phyloP scores from a whole-genome alignment of 2,797 vertebrate species.

The Selene dorsalis region DNA sequence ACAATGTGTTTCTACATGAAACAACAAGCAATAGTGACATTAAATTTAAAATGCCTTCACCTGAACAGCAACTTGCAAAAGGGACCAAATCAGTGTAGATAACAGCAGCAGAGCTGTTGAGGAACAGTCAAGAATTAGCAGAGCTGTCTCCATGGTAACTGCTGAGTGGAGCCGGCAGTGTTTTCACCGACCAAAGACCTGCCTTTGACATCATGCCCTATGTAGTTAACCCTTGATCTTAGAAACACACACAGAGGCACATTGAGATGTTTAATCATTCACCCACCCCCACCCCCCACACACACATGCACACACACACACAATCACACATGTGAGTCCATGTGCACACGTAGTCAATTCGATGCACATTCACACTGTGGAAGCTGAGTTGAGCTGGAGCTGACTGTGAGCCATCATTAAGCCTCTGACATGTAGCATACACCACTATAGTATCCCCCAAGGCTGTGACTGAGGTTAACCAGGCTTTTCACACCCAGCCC shows the following conservation, averaged over 20 bases:
- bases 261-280: slow-evolving; percentile 58
- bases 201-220: slow-evolving; percentile 74
- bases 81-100: slow-evolving; percentile 47
- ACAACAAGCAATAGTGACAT: slow-evolving; percentile 8
- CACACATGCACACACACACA: slow-evolving; percentile 1
- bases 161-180: slow-evolving; percentile 62
- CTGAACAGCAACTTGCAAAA: slow-evolving; percentile 42
- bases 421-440: slow-evolving; percentile 74
- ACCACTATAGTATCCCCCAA: slow-evolving; percentile 65
- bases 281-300: neutral
- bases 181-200: slow-evolving; percentile 72
- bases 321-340: slow-evolving; percentile 11
- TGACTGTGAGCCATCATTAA: slow-evolving; percentile 80
- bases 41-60: slow-evolving; percentile 33
- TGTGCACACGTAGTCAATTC: slow-evolving; percentile 31
- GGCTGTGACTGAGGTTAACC: slow-evolving; percentile 78
- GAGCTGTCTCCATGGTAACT: slow-evolving; percentile 79
- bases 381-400: slow-evolving; percentile 51
- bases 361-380: slow-evolving; percentile 22
- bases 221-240: slow-evolving; percentile 79
- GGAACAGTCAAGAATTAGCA: slow-evolving; percentile 61
- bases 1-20: slow-evolving; percentile 15
- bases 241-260: slow-evolving; percentile 65
- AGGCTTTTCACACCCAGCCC: slow-evolving; percentile 73
- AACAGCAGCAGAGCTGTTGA: slow-evolving; percentile 51